Percentiles rank a stretch among this genome's conserved stretches.
Evolutionary conservation across 2,888 invertebrate genomes (phyloP).

Genomic region (Clitarchus hookeri): DNA sequence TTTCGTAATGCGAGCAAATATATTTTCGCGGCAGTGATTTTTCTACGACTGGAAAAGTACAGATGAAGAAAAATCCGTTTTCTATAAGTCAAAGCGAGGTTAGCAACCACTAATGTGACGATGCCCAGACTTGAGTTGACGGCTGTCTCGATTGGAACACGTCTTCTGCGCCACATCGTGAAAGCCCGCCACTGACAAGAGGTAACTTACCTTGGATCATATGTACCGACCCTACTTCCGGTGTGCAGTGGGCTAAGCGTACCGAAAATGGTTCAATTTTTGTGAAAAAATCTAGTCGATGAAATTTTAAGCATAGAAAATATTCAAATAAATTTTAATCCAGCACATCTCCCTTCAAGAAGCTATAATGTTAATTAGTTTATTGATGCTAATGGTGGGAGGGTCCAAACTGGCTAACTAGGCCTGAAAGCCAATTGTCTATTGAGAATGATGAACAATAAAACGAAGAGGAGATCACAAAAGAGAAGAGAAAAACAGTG

Average conservation of each 20-base stretch:
- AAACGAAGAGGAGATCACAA: background rate
- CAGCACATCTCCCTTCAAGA: too few species aligned
- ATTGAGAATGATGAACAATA: background rate
- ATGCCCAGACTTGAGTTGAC: background rate
- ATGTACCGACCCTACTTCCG: background rate
- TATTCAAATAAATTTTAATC: too few species aligned
- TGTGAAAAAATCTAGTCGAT: background rate
- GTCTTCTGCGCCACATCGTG: background rate
- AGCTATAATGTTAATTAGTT: background rate
- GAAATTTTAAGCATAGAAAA: too few species aligned
- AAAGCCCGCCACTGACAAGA: too few species aligned
- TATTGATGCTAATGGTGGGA: background rate
- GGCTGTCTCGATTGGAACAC: background rate
- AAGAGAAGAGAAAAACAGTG: background rate
- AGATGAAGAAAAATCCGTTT: background rate
- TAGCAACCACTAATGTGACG: background rate
- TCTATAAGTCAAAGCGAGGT: background rate
- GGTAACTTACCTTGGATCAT: too few species aligned
- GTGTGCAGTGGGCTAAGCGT: background rate
- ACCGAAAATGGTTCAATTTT: background rate
- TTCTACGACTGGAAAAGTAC: background rate
- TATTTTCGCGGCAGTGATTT: background rate
- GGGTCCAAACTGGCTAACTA: background rate
- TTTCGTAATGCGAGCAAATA: background rate
- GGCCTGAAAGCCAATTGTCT: background rate